These are phyloP conservation scores for Cyprinella venusta DNA, from an alignment of 2,797 vertebrate species.

Conservation along the genomic window DNA sequence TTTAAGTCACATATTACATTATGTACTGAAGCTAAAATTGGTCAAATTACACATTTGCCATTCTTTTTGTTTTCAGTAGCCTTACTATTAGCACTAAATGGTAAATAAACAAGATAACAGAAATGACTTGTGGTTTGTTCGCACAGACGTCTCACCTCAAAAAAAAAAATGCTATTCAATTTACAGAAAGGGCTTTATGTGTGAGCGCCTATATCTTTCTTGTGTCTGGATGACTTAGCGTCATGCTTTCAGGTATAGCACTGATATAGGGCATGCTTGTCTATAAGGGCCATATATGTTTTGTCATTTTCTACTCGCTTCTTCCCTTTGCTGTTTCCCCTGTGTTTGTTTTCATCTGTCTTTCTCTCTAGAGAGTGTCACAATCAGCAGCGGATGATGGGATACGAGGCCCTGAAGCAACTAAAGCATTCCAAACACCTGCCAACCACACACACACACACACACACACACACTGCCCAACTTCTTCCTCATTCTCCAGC, in stretches of 20 bases:
- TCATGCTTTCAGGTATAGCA: constrained; percentile 1
- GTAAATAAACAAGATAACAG: neutral
- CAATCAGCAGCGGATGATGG: constrained; percentile 52
- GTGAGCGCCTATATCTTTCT: neutral
- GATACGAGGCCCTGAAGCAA: constrained; percentile 38
- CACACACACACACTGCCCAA: constrained; percentile 30
- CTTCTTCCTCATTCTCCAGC: constrained; percentile 39
- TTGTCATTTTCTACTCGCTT: constrained; percentile 28
- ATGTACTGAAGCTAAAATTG: neutral
- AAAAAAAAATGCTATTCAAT: neutral
- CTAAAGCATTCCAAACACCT: constrained; percentile 56
- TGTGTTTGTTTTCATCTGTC: constrained; percentile 52
- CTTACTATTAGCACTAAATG: neutral
- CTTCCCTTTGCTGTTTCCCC: constrained; percentile 16
- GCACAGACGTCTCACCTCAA: neutral
- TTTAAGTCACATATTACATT: neutral
- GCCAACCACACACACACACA: constrained; percentile 36
- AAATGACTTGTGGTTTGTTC: neutral
- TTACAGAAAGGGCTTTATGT: neutral
- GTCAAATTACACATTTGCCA: neutral
- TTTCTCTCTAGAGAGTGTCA: constrained; percentile 44
- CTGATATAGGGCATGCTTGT: constrained; percentile 11
- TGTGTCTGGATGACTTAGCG: neutral
- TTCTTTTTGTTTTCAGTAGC: neutral
- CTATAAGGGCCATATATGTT: constrained; percentile 37